Evolutionary conservation across 2,113 vertebrate genomes (phyloP).

Genomic region (Myotis lucifugus): DNA sequence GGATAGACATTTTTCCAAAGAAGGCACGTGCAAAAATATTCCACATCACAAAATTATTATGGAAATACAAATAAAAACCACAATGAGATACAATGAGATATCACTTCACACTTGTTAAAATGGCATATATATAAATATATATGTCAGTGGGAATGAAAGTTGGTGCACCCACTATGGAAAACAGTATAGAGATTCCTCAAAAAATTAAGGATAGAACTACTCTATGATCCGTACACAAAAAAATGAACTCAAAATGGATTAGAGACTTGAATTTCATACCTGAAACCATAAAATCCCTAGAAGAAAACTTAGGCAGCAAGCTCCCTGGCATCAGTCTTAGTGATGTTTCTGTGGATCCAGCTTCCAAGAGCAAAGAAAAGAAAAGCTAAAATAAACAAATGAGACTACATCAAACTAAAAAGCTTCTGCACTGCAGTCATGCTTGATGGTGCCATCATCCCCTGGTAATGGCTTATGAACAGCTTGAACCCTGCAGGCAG

Average conservation of each 20-base stretch:
- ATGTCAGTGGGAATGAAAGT: neutral
- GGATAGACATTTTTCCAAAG: neutral
- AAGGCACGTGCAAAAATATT: neutral
- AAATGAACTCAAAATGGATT: neutral
- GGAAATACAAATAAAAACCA: neutral
- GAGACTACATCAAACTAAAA: neutral
- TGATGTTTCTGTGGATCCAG: neutral
- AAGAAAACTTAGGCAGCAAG: neutral
- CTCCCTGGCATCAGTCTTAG: neutral
- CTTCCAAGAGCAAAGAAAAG: neutral
- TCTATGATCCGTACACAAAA: neutral
- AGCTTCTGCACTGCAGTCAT: neutral
- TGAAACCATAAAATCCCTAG: neutral
- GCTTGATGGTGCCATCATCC: neutral
- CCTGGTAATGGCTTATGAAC: slow-evolving; percentile 38
- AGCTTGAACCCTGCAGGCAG: slow-evolving; percentile 52
- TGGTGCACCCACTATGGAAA: neutral
- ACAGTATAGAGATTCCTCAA: neutral
- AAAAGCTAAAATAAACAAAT: neutral
- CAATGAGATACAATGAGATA: neutral
- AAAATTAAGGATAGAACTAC: too few relatives aligned
- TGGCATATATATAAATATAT: neutral
- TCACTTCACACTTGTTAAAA: neutral
- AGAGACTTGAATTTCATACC: neutral
- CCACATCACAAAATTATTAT: neutral